Evolutionary conservation across 2,888 invertebrate genomes (phyloP).

Genomic region (Agrotis clavis): DNA sequence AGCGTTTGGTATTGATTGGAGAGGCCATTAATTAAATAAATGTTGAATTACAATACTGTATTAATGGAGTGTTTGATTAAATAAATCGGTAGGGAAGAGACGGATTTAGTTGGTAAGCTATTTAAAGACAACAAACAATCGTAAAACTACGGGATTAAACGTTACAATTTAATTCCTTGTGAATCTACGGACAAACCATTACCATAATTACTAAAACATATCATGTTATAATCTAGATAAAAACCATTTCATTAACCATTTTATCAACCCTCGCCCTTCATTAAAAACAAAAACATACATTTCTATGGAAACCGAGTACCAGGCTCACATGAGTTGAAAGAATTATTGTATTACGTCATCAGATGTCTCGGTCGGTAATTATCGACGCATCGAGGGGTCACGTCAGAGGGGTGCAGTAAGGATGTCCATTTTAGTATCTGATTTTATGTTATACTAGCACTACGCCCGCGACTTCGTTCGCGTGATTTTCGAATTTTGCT

Average conservation of each 20-base stretch:
- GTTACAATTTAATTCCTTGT: neutral
- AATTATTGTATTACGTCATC: conserved; percentile 48
- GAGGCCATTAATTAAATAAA: neutral
- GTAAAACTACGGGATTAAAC: neutral
- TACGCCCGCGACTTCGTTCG: too few relatives aligned
- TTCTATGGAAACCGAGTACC: conserved; percentile 9
- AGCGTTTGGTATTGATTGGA: neutral
- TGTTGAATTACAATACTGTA: neutral
- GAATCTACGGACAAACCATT: conserved; percentile 11
- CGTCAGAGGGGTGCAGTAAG: conserved; percentile 41
- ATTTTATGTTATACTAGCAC: too few relatives aligned
- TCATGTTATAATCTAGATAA: conserved; percentile 21
- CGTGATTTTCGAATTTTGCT: too few relatives aligned
- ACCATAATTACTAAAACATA: conserved; percentile 37
- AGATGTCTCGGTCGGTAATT: conserved; percentile 51
- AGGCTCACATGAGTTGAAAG: conserved; percentile 32
- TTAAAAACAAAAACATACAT: conserved; percentile 16
- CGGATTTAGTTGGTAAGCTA: neutral
- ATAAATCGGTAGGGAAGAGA: neutral
- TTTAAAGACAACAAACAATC: neutral
- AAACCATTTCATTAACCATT: conserved; percentile 24
- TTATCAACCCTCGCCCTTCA: conserved; percentile 24
- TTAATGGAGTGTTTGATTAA: neutral
- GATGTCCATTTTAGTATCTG: conserved; percentile 36
- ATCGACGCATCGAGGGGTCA: conserved; percentile 58